phyloP scores from a whole-genome alignment of 2,888 invertebrate genomes.

The Drosophila barbarae region DNA sequence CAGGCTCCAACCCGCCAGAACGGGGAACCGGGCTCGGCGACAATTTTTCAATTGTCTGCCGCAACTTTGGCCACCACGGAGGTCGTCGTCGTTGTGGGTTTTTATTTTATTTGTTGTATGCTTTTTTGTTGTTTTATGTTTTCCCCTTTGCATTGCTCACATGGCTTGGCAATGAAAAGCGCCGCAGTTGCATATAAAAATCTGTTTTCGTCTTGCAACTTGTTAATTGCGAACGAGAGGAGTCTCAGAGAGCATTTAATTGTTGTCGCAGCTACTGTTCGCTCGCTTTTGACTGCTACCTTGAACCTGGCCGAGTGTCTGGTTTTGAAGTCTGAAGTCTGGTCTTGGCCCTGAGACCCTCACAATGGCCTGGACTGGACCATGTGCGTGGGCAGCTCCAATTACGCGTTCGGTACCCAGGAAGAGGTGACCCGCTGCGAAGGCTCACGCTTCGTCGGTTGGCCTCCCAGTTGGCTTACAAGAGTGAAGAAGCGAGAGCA shows the following conservation, averaged over 20 bases:
- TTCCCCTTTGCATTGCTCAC: constrained; percentile 56
- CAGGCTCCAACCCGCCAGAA: constrained; percentile 13
- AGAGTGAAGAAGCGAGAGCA: constrained; percentile 25
- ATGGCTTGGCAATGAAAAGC: constrained; percentile 72
- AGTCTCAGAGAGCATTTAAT: constrained; percentile 54
- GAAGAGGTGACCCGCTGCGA: constrained; percentile 45
- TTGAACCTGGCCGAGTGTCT: constrained; percentile 51
- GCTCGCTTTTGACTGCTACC: constrained; percentile 28
- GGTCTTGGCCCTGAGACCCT: constrained; percentile 11
- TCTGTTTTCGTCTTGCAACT: constrained; percentile 59
- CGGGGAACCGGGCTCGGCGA: constrained; percentile 71
- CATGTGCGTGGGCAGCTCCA: constrained; percentile 68
- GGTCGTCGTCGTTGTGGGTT: constrained; percentile 48
- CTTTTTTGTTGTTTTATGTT: constrained; percentile 13
- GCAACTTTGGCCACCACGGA: constrained; percentile 59
- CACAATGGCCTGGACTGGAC: background rate
- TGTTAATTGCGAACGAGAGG: constrained; percentile 65
- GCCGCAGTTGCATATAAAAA: constrained; percentile 74
- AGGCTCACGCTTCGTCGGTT: constrained; percentile 54
- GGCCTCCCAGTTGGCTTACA: constrained; percentile 41
- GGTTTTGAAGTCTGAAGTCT: constrained; percentile 4
- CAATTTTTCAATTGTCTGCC: constrained; percentile 75
- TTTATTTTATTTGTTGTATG: constrained; percentile 8
- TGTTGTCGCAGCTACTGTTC: constrained; percentile 58
- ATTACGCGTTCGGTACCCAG: constrained; percentile 51